These are phyloP conservation scores for Pocillopora meandrina DNA, from an alignment of 92 coral and sea anemone species.

Conservation along the genomic window DNA sequence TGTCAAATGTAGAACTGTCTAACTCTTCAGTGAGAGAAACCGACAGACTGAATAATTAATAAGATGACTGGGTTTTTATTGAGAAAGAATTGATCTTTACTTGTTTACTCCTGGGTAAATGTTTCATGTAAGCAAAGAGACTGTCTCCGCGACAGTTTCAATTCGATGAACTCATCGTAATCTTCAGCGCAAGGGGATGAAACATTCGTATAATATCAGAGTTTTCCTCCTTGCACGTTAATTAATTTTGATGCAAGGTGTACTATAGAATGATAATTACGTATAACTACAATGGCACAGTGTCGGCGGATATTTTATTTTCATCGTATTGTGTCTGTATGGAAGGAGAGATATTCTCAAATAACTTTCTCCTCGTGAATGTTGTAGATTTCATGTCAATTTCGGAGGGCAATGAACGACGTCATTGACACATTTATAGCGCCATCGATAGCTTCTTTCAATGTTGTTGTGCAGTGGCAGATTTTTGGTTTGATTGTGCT, in stretches of 20 bases:
- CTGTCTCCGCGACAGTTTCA: slow-evolving; percentile 1
- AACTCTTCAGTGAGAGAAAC: slow-evolving; percentile 41
- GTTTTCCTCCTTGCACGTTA: slow-evolving; percentile 30
- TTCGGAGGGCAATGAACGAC: slow-evolving; percentile 44
- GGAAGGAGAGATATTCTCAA: slow-evolving; percentile 16
- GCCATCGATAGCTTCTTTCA: slow-evolving; percentile 39
- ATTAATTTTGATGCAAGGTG: slow-evolving; percentile 78
- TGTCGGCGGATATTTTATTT: slow-evolving; percentile 48
- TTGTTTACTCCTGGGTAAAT: slow-evolving; percentile 37
- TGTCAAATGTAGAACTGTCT: slow-evolving; percentile 52
- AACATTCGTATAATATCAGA: slow-evolving; percentile 22
- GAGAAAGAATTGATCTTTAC: slow-evolving; percentile 75
- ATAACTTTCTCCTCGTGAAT: slow-evolving; percentile 5
- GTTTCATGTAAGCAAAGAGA: slow-evolving; percentile 28
- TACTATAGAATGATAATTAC: slow-evolving; percentile 61
- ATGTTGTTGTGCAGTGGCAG: neutral
- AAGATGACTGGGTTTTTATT: slow-evolving; percentile 53
- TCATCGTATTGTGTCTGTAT: slow-evolving; percentile 51
- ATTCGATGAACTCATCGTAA: neutral
- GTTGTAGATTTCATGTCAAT: slow-evolving; percentile 52
- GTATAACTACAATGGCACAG: slow-evolving; percentile 36
- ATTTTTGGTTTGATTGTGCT: neutral
- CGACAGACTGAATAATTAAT: slow-evolving; percentile 74
- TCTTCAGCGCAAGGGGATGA: slow-evolving; percentile 17
- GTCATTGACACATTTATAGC: slow-evolving; percentile 36